A percentile compares a stretch with the other conserved stretches of the same genome.
phyloP scores from a whole-genome alignment of 2,113 vertebrate genomes.

The Sakesphorus luctuosus region DNA sequence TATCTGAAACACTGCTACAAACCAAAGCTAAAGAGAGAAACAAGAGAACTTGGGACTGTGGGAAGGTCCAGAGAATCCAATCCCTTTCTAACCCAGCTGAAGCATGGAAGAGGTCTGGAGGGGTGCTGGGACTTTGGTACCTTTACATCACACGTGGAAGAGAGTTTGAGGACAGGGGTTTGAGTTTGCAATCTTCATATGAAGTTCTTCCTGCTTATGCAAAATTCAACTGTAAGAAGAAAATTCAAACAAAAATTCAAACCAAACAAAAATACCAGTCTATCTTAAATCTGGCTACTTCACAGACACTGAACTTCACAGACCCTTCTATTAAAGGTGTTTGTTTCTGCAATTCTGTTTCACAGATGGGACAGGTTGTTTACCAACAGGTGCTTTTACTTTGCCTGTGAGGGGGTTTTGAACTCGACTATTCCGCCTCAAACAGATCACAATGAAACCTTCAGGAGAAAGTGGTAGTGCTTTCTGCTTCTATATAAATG shows the following conservation, averaged over 20 bases:
- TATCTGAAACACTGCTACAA: neutral
- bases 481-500: neutral
- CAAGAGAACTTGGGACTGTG: neutral
- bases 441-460: neutral
- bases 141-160: neutral
- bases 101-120: neutral
- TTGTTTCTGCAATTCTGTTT: neutral
- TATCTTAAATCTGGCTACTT: neutral
- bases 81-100: neutral
- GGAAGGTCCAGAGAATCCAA: neutral
- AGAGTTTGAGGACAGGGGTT: neutral
- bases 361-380: neutral
- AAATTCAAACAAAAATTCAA: neutral
- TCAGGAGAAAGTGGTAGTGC: neutral
- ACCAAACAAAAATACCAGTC: neutral
- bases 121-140: neutral
- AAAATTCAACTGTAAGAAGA: neutral
- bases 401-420: neutral
- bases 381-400: neutral
- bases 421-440: accelerated
- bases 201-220: neutral
- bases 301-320: neutral
- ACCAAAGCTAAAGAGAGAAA: neutral
- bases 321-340: neutral
- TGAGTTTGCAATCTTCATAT: neutral